These are phyloP conservation scores for Machimus rusticus DNA, from an alignment of 2,888 invertebrate species.

Conservation along the genomic window DNA sequence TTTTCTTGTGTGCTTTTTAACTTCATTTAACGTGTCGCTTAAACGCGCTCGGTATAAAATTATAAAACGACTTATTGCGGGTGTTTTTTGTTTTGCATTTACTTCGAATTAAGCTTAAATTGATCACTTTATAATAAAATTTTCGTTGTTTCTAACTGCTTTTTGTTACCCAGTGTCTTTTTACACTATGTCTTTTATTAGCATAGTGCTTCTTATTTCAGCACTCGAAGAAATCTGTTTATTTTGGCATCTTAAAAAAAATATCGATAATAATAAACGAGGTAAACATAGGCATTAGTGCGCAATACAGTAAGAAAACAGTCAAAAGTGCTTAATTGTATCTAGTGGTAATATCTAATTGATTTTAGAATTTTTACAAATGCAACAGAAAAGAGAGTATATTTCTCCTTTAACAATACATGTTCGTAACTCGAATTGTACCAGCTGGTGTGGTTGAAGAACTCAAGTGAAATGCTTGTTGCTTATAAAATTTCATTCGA, in stretches of 20 bases:
- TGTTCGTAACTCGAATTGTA: background rate
- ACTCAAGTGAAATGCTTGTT: background rate
- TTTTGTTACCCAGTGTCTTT: background rate
- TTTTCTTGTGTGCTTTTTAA: background rate
- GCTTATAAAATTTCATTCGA: background rate
- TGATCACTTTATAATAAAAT: background rate
- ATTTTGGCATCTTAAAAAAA: background rate
- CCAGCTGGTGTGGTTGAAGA: background rate
- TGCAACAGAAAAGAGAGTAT: background rate
- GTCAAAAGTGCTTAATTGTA: background rate
- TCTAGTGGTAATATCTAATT: background rate
- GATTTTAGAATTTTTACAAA: background rate
- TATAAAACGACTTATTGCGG: constrained; percentile 10
- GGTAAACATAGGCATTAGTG: background rate
- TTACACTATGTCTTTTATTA: background rate
- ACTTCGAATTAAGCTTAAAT: background rate
- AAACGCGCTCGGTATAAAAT: background rate
- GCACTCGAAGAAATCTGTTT: background rate
- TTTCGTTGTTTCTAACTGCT: constrained; percentile 20
- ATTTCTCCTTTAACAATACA: background rate
- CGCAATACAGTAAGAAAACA: background rate
- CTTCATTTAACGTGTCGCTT: background rate
- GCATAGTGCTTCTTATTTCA: background rate
- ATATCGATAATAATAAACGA: background rate
- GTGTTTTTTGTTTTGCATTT: background rate